Conservation (phyloP, 2,113 vertebrate species). For the Grus americana region DNA sequence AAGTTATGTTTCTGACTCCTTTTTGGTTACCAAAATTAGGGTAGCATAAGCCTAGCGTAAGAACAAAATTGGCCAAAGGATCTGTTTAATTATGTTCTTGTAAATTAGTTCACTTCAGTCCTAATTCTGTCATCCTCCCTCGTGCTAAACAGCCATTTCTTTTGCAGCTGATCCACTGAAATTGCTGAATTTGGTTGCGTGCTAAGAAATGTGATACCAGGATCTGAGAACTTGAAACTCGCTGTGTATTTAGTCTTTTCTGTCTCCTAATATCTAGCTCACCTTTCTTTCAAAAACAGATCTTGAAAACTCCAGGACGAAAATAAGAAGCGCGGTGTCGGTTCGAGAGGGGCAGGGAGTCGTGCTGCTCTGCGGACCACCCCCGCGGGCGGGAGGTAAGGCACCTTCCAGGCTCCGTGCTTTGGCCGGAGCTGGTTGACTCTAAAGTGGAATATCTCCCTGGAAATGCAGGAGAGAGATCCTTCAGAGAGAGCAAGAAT, state of each 20-base stretch:
- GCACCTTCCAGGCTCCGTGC: neutral
- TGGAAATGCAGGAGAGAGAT: neutral
- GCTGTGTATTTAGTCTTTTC: neutral
- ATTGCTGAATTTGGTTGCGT: fast-evolving
- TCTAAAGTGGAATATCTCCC: neutral
- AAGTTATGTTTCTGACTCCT: neutral
- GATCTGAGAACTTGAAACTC: neutral
- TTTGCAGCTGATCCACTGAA: fast-evolving
- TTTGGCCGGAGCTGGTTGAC: fast-evolving
- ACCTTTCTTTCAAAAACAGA: constrained; percentile 73
- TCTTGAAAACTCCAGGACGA: constrained; percentile 85
- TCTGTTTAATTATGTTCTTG: neutral
- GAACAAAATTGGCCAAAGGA: neutral
- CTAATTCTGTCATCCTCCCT: neutral
- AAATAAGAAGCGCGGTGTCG: constrained; percentile 86
- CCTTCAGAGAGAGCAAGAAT: too few relatives aligned
- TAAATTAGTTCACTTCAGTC: neutral
- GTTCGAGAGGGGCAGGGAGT: constrained; percentile 95
- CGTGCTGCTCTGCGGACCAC: constrained; percentile 89
- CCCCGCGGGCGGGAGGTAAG: constrained; percentile 88
- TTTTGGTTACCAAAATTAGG: neutral
- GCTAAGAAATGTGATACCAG: fast-evolving
- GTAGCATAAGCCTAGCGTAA: neutral
- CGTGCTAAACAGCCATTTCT: neutral
- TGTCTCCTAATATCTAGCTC: neutral